Evolutionary conservation across 2,113 vertebrate species (phyloP).

Genomic region (Pseudorhombus dupliciocellatus): DNA sequence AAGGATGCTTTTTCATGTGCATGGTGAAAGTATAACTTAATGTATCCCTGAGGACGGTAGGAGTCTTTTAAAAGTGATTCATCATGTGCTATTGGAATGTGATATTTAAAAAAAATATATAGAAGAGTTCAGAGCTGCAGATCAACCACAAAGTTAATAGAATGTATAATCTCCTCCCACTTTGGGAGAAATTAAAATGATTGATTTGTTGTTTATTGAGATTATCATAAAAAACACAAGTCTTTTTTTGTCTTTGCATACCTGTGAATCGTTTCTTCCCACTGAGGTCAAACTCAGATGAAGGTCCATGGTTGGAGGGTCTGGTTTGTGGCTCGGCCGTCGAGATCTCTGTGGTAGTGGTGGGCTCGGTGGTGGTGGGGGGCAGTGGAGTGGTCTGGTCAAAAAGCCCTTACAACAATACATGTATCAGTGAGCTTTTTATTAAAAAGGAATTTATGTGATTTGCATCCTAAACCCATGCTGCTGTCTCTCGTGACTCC

Average conservation of each 20-base stretch:
- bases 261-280: slow-evolving; percentile 95
- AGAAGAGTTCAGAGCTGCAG: background rate
- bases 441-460: slow-evolving; percentile 14
- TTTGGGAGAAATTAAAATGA: no score
- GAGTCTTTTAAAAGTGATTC: background rate
- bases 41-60: background rate
- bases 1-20: background rate
- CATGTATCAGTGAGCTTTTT: slow-evolving; percentile 45
- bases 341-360: slow-evolving; percentile 49
- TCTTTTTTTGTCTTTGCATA: slow-evolving; percentile 59
- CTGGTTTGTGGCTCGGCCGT: slow-evolving; percentile 61
- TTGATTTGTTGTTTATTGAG: no score
- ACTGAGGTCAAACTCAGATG: slow-evolving; percentile 87
- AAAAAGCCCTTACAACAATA: slow-evolving; percentile 69
- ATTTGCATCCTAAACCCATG: slow-evolving; percentile 15
- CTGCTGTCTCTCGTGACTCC: slow-evolving; percentile 34
- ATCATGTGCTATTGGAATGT: background rate
- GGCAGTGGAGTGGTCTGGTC: slow-evolving; percentile 78
- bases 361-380: slow-evolving; percentile 38
- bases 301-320: slow-evolving; percentile 79
- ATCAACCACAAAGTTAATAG: background rate
- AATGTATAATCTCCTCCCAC: no score
- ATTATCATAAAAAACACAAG: background rate
- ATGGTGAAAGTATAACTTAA: background rate
- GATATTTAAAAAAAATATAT: slow-evolving; percentile 3